These are phyloP conservation scores for Bergia puertoricense DNA, from an alignment of 92 coral and sea anemone genomes.

Conservation along the genomic window DNA sequence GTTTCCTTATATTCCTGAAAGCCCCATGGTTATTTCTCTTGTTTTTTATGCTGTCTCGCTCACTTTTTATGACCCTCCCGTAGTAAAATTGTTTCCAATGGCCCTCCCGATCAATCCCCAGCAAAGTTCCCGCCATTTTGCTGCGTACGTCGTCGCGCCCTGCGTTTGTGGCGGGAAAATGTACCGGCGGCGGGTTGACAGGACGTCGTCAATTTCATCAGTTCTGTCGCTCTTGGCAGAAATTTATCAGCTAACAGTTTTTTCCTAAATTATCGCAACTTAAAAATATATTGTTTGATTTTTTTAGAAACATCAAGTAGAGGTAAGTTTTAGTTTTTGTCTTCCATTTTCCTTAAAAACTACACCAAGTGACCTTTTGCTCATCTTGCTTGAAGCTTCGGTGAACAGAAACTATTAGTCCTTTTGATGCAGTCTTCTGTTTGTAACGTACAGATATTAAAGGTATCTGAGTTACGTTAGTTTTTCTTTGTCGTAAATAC, in stretches of 20 bases:
- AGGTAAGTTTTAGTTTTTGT: slow-evolving; percentile 1
- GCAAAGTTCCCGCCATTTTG: slow-evolving; percentile 10
- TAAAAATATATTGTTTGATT: background rate
- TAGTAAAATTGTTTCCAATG: too few relatives aligned
- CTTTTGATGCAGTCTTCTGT: background rate
- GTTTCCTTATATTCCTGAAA: too few relatives aligned
- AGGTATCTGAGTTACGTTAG: background rate
- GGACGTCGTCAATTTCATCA: too few relatives aligned
- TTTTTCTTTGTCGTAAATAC: background rate
- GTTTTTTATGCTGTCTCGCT: too few relatives aligned
- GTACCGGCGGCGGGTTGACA: background rate
- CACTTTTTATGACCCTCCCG: too few relatives aligned
- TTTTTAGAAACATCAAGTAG: background rate
- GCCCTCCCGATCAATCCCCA: background rate
- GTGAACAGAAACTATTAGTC: background rate
- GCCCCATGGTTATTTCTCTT: too few relatives aligned
- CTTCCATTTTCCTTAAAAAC: too few relatives aligned
- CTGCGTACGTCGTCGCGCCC: slow-evolving; percentile 18
- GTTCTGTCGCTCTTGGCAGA: background rate
- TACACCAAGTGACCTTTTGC: background rate
- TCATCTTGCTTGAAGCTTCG: background rate
- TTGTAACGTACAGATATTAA: background rate
- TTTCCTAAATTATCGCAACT: background rate
- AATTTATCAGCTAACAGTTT: too few relatives aligned
- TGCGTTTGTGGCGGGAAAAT: slow-evolving; percentile 32